Conservation (phyloP, 2,113 vertebrate genomes). For the Chaetodon trifascialis region DNA sequence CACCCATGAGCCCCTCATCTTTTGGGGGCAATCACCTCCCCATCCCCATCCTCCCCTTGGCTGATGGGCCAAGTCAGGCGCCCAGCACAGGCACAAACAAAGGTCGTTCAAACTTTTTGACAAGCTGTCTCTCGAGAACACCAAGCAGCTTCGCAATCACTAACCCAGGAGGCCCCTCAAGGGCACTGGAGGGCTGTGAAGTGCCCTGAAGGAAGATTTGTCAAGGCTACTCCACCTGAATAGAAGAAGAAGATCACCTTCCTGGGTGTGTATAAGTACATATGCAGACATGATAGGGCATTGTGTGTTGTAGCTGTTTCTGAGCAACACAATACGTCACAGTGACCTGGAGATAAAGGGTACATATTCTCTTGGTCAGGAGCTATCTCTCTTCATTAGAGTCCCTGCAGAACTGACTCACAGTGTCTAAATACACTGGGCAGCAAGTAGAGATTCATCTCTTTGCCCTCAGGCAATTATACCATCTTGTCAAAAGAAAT, state of each 20-base stretch:
- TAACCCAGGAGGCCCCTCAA: constrained; percentile 16
- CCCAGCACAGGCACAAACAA: constrained; percentile 54
- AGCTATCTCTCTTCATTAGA: constrained; percentile 45
- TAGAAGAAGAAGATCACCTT: constrained; percentile 26
- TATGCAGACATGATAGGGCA: constrained; percentile 12
- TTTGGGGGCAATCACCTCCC: constrained; percentile 34
- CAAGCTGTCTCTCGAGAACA: constrained; percentile 44
- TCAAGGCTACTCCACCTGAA: constrained; percentile 11
- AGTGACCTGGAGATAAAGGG: constrained; percentile 39
- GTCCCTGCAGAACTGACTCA: constrained; percentile 47
- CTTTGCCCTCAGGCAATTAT: constrained; percentile 50
- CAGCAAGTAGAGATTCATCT: constrained; percentile 33
- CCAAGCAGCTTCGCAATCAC: constrained; percentile 37
- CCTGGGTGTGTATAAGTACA: constrained; percentile 6
- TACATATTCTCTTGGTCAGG: constrained; percentile 47
- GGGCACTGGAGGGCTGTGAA: constrained; percentile 15
- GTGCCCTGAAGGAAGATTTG: constrained; percentile 24
- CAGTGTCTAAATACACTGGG: constrained; percentile 30
- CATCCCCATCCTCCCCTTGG: constrained; percentile 6
- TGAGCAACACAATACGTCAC: constrained; percentile 40
- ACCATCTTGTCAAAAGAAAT: constrained; percentile 50
- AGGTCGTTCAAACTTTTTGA: constrained; percentile 52
- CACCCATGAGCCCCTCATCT: constrained; percentile 24
- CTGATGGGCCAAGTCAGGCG: constrained; percentile 6
- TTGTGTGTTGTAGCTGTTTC: constrained; percentile 29